phyloP scores from a whole-genome alignment of 2,113 vertebrate genomes.

The Bos indicus region DNA sequence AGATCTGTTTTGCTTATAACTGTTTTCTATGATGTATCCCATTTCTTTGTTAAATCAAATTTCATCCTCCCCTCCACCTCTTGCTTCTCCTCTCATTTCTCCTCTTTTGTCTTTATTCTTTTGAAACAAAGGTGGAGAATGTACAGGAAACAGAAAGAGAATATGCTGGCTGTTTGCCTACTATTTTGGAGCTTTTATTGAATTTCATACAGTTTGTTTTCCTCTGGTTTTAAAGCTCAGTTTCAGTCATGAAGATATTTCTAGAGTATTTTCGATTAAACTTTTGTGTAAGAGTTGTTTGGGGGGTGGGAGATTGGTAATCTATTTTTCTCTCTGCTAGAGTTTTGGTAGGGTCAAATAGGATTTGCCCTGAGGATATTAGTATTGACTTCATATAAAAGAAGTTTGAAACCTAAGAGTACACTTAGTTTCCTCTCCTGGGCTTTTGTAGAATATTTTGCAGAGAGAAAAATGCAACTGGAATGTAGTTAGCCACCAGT shows the following conservation, averaged over 20 bases:
- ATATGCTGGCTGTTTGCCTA: conserved; percentile 1
- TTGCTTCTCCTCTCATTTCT: neutral
- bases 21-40: neutral
- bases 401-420: conserved; percentile 48
- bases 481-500: neutral
- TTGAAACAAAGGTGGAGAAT: conserved; percentile 9
- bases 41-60: neutral
- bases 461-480: neutral
- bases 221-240: neutral
- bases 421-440: conserved; percentile 29
- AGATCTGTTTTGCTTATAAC: conserved; percentile 3
- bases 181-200: conserved; percentile 37
- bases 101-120: neutral
- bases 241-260: conserved; percentile 40
- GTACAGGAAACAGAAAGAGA: conserved; percentile 10
- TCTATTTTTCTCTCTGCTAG: neutral
- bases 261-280: conserved; percentile 36
- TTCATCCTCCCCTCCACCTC: neutral
- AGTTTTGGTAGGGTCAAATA: neutral
- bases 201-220: conserved; percentile 17
- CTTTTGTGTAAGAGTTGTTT: neutral
- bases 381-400: conserved; percentile 12
- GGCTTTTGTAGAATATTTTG: conserved; percentile 44
- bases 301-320: neutral
- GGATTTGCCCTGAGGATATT: neutral